A percentile compares a stretch with the other conserved stretches of the same genome.
Conservation (phyloP, 2,888 invertebrate genomes). For the Athalia cordata region DNA sequence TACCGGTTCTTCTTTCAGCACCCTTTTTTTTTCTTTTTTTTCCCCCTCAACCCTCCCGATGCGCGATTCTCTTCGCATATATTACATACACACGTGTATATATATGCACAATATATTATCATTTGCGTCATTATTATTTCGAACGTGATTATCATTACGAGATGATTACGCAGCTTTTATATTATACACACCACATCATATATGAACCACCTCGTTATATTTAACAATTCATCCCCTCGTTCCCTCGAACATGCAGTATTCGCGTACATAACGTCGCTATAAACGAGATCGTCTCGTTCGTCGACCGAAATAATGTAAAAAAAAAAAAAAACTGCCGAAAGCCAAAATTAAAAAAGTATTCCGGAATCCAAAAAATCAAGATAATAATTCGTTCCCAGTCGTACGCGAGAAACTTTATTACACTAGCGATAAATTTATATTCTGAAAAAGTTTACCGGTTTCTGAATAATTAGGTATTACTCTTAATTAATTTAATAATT, state of each 20-base stretch:
- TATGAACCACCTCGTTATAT: constrained; percentile 23
- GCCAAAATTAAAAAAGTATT: too few species aligned
- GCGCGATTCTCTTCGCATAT: too few species aligned
- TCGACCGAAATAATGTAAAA: too few species aligned
- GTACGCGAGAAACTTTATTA: too few species aligned
- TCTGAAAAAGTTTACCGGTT: too few species aligned
- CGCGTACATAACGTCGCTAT: not conserved
- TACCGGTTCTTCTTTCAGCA: not conserved
- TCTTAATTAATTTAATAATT: too few species aligned
- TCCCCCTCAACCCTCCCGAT: too few species aligned
- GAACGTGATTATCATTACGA: constrained; percentile 57
- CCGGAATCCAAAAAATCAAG: too few species aligned
- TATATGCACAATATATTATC: constrained; percentile 51
- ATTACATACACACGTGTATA: constrained; percentile 17
- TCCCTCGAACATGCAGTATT: constrained; percentile 21
- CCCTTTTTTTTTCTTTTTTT: not conserved
- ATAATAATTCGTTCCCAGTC: too few species aligned
- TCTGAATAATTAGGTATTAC: too few species aligned
- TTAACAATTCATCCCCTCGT: constrained; percentile 37
- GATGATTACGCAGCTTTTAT: constrained; percentile 54
- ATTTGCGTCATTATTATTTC: constrained; percentile 55
- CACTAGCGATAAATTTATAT: too few species aligned
- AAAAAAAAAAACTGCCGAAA: too few species aligned
- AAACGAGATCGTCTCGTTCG: not conserved
- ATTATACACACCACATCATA: constrained; percentile 1